Evolutionary conservation across 1,140 invertebrate species (phyloP), one percentile per base, ranked within the genome.

Genomic region (Cheumatopsyche charites): DNA sequence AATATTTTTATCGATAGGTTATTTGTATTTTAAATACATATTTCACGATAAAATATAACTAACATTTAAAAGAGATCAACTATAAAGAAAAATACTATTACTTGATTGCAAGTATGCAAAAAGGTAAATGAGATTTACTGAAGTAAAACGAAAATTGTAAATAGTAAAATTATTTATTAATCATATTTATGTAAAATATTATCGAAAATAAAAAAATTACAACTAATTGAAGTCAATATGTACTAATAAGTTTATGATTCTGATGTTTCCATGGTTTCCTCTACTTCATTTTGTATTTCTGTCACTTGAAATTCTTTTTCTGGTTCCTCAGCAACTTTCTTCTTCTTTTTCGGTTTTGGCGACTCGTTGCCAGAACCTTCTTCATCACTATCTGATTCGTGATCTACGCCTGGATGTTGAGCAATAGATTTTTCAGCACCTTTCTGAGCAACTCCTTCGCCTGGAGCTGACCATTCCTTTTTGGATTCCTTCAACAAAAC

Each of bases 321-420:
- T 21, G 71, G 61, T 3, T 66, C 45, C 13, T 61, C 47, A 15
- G 67, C 62, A 12, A 58, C 41, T 41, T 43, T 71, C 42, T 76
- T 76, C 49, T 73, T 73, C 45, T 73, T 73, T 36, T 71, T 71
- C 0, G 58, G n/a, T 29, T 71, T 65, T 0, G 23, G n/a, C 0
- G 17, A 25, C 15, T 58, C 45, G 69, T 52, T 29, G 67, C 62
- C 29, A 12, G 55, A 13, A 71, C 79, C 78, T 25, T 83, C 77
- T 25, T 72, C 82, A 43, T 86, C 85, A 66, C 83, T 83, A 66
- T 87, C 85, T 63, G 84, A 84, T 65, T 86, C 85, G 36, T 81
- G 79, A 26, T 84, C 83, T 15, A 84, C 87, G 26, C 87, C 87
- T 61, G 87, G 87, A 82, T 88, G 89, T 25, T 84, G 83, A 1